Base-by-base conservation (phyloP, 2,888 invertebrate species). In the Leptogaster cylindrica region DNA sequence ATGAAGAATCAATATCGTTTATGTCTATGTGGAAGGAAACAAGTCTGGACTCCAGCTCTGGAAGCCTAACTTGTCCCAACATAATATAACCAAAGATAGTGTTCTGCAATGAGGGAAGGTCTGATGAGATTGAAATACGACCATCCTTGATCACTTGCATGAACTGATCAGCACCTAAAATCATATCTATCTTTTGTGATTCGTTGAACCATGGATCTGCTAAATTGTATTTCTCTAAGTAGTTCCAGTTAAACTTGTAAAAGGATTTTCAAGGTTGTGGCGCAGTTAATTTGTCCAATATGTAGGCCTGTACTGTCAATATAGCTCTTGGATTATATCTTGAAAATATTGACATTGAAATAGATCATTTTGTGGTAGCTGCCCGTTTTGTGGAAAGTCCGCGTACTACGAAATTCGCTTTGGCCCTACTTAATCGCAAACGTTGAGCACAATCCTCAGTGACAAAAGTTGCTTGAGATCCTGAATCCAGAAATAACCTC, bases 41-140 rank as follows among this genome's bases (percentile, higher is more conserved):
- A 0, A n/a, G 5, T 10, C 5, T 2, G 8, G 27, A 10, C 12
- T 14, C 14, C 2, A 5, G 5, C 7, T 23, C 6, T 27, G 1
- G 7, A 4, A 27, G 12, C 8, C 5, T 10, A 1, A 25, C 25
- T n/a, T n/a, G 50, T 2, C 28, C 3, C 8, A 28, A 25, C 4
- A 51, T 27, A 8, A 51, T 27, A 10, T 51, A 51, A 2, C 50
- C 50, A 51, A 51, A 51, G n/a, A 51, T 51, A 4, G 27, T 14
- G n/a, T n/a, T n/a, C n/a, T 44, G 44, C 16, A 44, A 44, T 10
- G 16, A 18, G 14, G 44, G 44, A 12, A 44, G 8, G 18, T 44
- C n/a, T n/a, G n/a, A n/a, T 12, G 50, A 51, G 14, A 51, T 25
- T 4, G 6, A 10, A 18, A 27, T 25, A 27, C 12, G 25, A n/a